Evolutionary conservation across 1,140 invertebrate genomes (phyloP).

Genomic region (Nasonia giraulti): DNA sequence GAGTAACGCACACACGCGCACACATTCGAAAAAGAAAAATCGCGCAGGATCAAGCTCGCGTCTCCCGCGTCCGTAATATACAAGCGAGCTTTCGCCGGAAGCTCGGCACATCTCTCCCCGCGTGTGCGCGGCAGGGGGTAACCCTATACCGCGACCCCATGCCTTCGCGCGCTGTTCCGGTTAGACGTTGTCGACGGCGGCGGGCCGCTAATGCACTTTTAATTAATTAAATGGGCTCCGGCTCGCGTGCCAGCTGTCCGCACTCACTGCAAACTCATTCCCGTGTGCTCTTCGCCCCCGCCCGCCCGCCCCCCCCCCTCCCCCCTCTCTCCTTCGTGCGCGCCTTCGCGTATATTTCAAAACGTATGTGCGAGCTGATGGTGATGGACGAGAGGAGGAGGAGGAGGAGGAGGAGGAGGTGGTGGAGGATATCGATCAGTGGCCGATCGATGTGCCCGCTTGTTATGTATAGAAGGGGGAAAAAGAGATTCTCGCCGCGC

Average conservation of each 20-base stretch:
- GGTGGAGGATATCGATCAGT: constrained; percentile 27
- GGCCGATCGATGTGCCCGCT: not conserved
- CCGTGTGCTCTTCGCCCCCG: constrained; percentile 38
- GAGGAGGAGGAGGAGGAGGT: not conserved
- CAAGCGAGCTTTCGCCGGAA: constrained; percentile 45
- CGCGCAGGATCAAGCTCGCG: not conserved
- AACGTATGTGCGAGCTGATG: constrained; percentile 25
- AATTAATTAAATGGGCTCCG: constrained; percentile 74
- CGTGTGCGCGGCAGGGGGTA: constrained; percentile 49
- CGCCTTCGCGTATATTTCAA: constrained; percentile 26
- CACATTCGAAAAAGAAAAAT: not conserved
- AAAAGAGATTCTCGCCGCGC: not conserved
- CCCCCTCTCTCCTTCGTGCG: constrained; percentile 14
- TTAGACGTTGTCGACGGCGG: constrained; percentile 54
- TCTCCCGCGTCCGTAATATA: not conserved
- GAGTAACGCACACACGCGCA: no score
- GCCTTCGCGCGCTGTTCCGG: constrained; percentile 61
- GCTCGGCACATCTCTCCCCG: constrained; percentile 13
- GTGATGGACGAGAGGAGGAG: constrained; percentile 25
- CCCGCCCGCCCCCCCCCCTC: no score
- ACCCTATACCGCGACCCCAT: constrained; percentile 53
- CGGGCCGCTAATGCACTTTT: constrained; percentile 72
- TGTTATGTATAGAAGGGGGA: not conserved
- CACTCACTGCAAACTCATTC: constrained; percentile 69
- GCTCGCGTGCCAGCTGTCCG: constrained; percentile 72